Percentiles rank a stretch among this genome's conserved stretches.
Conservation (phyloP, 2,797 vertebrate genomes). For the Hemibagrus guttatus region DNA sequence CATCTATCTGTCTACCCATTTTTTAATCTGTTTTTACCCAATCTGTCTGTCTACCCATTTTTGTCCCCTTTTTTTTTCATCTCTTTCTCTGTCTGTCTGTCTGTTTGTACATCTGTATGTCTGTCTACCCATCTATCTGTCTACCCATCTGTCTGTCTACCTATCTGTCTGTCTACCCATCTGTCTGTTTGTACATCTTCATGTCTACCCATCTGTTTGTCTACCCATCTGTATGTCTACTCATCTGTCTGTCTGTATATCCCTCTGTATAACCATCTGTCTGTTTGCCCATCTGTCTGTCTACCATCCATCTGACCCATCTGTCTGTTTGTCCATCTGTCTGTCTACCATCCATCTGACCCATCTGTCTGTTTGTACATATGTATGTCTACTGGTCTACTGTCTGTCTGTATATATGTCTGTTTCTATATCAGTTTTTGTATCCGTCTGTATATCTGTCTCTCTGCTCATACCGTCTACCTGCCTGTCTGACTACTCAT, state of each 20-base stretch:
- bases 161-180: neutral
- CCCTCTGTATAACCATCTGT: too few relatives aligned
- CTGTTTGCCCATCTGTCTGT: too few relatives aligned
- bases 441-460: neutral
- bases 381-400: neutral
- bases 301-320: too few relatives aligned
- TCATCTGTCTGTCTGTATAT: neutral
- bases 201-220: neutral
- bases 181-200: neutral
- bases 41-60: neutral
- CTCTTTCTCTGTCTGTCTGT: neutral
- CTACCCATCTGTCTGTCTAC: neutral
- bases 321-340: neutral
- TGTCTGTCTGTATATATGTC: neutral
- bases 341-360: too few relatives aligned
- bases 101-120: neutral
- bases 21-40: too few relatives aligned
- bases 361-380: fast-evolving
- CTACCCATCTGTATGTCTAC: neutral
- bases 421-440: neutral
- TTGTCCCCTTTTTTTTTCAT: neutral
- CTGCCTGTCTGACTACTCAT: neutral
- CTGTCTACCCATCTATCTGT: too few relatives aligned
- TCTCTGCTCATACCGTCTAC: neutral
- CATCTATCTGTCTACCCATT: neutral